Evolutionary conservation across 2,113 vertebrate genomes (phyloP).

Genomic region (Grammomys surdaster): DNA sequence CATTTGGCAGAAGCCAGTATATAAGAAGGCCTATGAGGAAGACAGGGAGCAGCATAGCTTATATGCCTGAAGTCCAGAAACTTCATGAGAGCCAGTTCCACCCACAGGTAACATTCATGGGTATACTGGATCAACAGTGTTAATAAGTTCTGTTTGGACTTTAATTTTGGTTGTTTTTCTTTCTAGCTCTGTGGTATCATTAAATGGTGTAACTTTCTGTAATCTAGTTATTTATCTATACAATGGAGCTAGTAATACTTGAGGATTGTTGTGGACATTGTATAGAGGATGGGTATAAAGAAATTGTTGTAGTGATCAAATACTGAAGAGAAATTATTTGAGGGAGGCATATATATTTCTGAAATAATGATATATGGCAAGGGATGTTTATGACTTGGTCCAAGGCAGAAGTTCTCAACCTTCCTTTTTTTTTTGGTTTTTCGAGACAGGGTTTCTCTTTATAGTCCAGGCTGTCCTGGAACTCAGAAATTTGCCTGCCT

Average conservation of each 20-base stretch:
- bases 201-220: constrained; percentile 23
- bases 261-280: neutral
- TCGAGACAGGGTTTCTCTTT: no score
- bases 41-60: neutral
- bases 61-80: neutral
- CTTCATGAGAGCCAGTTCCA: neutral
- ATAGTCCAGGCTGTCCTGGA: no score
- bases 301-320: constrained; percentile 9
- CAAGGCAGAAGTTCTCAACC: no score
- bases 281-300: neutral
- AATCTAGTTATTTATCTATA: constrained; percentile 23
- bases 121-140: neutral
- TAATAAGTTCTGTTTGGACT: neutral
- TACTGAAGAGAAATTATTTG: neutral
- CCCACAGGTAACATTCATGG: neutral
- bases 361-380: neutral
- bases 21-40: neutral
- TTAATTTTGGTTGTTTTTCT: neutral
- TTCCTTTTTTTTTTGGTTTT: neutral
- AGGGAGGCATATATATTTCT: neutral
- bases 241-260: neutral
- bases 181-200: neutral
- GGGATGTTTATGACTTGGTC: neutral
- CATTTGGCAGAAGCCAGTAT: neutral
- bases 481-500: no score